Base-by-base conservation (phyloP, 2,888 invertebrate species). In the Meganola albula region DNA sequence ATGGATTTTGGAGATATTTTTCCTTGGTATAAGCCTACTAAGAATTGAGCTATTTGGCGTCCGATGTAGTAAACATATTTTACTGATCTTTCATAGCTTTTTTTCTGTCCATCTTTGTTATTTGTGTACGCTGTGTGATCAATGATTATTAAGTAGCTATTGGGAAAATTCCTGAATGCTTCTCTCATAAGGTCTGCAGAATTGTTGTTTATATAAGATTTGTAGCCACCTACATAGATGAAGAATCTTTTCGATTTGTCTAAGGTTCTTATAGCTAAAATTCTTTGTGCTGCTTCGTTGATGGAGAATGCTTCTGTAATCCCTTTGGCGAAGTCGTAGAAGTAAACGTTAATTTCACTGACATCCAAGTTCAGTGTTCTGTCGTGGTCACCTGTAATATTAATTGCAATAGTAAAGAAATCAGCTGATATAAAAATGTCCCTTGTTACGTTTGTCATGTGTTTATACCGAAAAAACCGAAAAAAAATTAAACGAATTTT, bases 101-200 rank as follows among this genome's bases (percentile, higher is more conserved):
- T 76, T 1, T 72, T 65, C 8, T 61, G 44, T 0, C 82, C 80
- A 20, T 63, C 58, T 0, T 63, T 63, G 16, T 74, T 70, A 25
- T 83, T 71, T 0, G 84, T 85, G 40, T 84, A 85, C 0, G 58
- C 58, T 1, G 79, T 80, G 49, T 84, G 85, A 27, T 85, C 84
- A 0, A 84, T 48, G n/a, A 85, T 80, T 20, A 83, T 76, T 1
- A 85, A 47, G 29, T 83, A 83, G 35, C 72, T 79, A 18, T 82
- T 71, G 0, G 80, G 76, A 14, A 65, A 60, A 18, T 63, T 57
- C 26, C 57, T 61, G 37, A 83, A 83, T 1, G 78, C 64, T 6
- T 77, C 63, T 12, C 78, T 62, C 3, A 85, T 59, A 14, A 62
- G 62, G 34, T 74, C 62, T 35, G 75, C 80, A 1, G 74, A 75